Evolutionary conservation across 2,888 invertebrate genomes (phyloP).

Genomic region (Endotricha flammealis): DNA sequence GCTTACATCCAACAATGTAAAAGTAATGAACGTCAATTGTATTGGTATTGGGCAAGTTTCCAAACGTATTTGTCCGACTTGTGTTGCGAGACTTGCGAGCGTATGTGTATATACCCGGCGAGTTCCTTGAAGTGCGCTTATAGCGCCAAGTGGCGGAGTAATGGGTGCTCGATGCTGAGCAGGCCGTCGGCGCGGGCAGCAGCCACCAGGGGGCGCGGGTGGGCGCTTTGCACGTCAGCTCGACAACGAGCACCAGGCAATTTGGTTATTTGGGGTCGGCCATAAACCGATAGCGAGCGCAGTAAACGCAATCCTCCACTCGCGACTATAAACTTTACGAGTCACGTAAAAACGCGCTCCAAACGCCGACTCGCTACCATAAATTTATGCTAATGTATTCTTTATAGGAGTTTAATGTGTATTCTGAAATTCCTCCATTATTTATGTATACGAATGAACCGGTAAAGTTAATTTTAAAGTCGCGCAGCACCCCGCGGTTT

Average conservation of each 20-base stretch:
- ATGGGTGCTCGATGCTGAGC: slow-evolving; percentile 39
- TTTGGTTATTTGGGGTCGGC: slow-evolving; percentile 76
- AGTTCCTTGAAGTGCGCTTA: slow-evolving; percentile 45
- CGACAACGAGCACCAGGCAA: slow-evolving; percentile 61
- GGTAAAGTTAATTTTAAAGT: slow-evolving; percentile 78
- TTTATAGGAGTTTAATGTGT: slow-evolving; percentile 79
- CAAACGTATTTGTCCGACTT: slow-evolving; percentile 50
- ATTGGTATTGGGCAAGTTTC: slow-evolving; percentile 58
- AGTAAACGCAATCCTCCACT: slow-evolving; percentile 78
- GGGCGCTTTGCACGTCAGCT: slow-evolving; percentile 35
- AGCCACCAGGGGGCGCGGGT: slow-evolving; percentile 18
- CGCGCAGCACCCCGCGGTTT: slow-evolving; percentile 62
- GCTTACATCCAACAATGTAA: neutral
- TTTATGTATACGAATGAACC: slow-evolving; percentile 77
- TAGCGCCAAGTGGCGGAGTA: slow-evolving; percentile 35
- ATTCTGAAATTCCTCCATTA: slow-evolving; percentile 77
- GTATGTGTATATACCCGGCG: too few species aligned
- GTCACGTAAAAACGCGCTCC: slow-evolving; percentile 78
- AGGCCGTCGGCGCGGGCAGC: slow-evolving; percentile 16
- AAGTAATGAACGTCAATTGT: slow-evolving; percentile 53
- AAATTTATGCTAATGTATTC: slow-evolving; percentile 79
- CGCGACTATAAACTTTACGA: slow-evolving; percentile 78
- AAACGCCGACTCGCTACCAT: slow-evolving; percentile 75
- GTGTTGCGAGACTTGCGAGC: slow-evolving; percentile 28
- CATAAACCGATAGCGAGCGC: slow-evolving; percentile 74